phyloP scores from a whole-genome alignment of 2,888 invertebrate genomes.

The Tenthredo amoena region DNA sequence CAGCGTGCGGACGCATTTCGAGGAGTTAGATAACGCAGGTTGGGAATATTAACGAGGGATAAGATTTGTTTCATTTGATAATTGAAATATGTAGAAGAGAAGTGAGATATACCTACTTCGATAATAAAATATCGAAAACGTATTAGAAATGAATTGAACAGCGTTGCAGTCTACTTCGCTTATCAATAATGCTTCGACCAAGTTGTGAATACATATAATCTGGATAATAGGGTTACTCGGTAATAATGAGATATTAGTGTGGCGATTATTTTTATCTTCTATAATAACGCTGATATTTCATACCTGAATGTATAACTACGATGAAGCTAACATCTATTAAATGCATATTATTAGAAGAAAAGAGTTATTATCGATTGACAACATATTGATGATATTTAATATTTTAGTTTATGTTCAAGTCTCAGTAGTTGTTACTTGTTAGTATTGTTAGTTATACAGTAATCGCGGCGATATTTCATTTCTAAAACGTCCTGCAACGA shows the following conservation, averaged over 20 bases:
- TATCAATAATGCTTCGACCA: slow-evolving; percentile 34
- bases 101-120: background rate
- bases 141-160: slow-evolving; percentile 37
- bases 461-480: slow-evolving; percentile 31
- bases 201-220: slow-evolving; percentile 18
- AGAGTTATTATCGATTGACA: background rate
- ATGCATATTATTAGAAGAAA: slow-evolving; percentile 20
- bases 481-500: slow-evolving; percentile 29
- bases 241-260: slow-evolving; percentile 36
- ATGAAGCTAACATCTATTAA: slow-evolving; percentile 39
- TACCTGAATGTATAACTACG: slow-evolving; percentile 20
- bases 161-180: slow-evolving; percentile 9
- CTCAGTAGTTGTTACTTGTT: slow-evolving; percentile 32
- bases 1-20: slow-evolving; percentile 19
- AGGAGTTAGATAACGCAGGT: slow-evolving; percentile 36
- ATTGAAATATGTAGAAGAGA: background rate
- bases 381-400: background rate
- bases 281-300: slow-evolving; percentile 35
- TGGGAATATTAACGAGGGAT: background rate
- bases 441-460: slow-evolving; percentile 12
- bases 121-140: background rate
- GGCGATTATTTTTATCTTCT: slow-evolving; percentile 46
- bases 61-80: background rate
- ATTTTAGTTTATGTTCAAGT: background rate
- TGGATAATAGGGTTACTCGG: slow-evolving; percentile 16